Conservation (phyloP, 2,797 vertebrate species). For the Vultur gryphus region DNA sequence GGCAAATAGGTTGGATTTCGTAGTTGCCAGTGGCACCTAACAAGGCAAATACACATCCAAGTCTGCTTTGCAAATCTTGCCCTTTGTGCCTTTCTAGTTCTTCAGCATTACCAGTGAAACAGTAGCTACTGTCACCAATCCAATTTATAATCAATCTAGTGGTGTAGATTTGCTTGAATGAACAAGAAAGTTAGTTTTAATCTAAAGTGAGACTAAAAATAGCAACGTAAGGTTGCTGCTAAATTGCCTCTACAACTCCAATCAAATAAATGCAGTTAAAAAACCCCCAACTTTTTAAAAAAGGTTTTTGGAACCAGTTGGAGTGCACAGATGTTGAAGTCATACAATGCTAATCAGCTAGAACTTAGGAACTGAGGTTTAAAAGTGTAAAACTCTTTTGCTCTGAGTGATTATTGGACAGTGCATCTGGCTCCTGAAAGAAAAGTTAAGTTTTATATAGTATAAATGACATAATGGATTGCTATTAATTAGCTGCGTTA, state of each 20-base stretch:
- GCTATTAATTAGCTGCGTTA: conserved; percentile 28
- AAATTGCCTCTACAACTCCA: not conserved
- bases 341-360: conserved; percentile 32
- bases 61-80: not conserved
- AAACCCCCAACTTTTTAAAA: accelerated
- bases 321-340: conserved; percentile 28
- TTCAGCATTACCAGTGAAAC: not conserved
- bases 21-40: not conserved
- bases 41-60: not conserved
- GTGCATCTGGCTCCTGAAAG: not conserved
- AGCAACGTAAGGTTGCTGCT: not conserved
- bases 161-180: not conserved
- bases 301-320: not conserved
- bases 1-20: not conserved
- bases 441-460: conserved; percentile 11
- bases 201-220: conserved; percentile 28
- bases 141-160: conserved; percentile 16
- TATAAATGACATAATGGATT: conserved; percentile 12
- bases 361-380: not conserved
- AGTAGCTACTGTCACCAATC: not conserved
- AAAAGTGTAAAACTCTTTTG: conserved; percentile 1
- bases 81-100: not conserved
- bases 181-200: conserved; percentile 23
- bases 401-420: not conserved
- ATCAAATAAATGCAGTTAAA: not conserved